Evolutionary conservation across 2,113 vertebrate genomes (phyloP).

Genomic region (Heterotilapia buettikoferi): DNA sequence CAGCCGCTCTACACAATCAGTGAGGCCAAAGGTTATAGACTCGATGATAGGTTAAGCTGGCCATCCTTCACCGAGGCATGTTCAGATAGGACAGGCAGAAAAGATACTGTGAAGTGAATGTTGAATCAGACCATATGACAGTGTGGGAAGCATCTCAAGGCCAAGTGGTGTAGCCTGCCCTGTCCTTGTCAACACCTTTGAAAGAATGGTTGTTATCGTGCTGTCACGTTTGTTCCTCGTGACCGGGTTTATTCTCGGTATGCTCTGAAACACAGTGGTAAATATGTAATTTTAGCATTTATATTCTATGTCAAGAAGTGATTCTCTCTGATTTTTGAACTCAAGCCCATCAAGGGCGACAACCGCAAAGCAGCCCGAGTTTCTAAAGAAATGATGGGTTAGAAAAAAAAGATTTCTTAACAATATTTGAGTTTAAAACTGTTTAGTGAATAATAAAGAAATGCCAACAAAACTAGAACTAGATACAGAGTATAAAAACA

Average conservation of each 20-base stretch:
- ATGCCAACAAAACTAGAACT: background rate
- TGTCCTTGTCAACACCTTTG: slow-evolving; percentile 38
- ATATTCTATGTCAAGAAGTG: slow-evolving; percentile 27
- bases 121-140: background rate
- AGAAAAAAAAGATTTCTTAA: background rate
- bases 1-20: background rate
- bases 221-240: slow-evolving; percentile 40
- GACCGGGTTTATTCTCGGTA: slow-evolving; percentile 6
- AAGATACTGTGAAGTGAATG: background rate
- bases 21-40: slow-evolving; percentile 26
- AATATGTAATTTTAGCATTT: slow-evolving; percentile 26
- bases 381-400: background rate
- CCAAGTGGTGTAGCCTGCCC: slow-evolving; percentile 28
- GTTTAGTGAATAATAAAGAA: background rate
- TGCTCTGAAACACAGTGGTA: background rate
- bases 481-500: background rate
- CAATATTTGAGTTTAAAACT: background rate
- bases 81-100: background rate
- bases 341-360: background rate
- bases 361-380: background rate
- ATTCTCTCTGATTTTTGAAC: background rate
- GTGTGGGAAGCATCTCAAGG: slow-evolving; percentile 38
- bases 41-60: slow-evolving; percentile 43
- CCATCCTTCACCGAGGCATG: slow-evolving; percentile 28
- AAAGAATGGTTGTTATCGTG: slow-evolving; percentile 44